Conservation (phyloP, 35 echinoderm and acorn worm species). For the Acanthaster planci region DNA sequence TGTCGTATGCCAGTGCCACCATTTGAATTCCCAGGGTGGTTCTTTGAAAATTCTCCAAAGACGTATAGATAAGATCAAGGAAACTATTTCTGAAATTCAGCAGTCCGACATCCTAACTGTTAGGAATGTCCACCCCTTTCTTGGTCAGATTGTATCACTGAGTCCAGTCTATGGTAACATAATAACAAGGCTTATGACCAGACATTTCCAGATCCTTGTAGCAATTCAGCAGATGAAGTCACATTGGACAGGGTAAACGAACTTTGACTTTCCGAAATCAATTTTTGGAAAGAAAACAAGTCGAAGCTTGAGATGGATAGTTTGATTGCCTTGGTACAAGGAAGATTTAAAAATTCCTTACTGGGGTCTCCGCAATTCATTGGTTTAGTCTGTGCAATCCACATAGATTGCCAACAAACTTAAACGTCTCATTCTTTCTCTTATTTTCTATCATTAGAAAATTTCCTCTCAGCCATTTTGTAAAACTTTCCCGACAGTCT, state of each 20-base stretch:
- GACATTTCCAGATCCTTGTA: neutral
- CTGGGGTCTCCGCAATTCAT: neutral
- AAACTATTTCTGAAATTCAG: slow-evolving; percentile 2
- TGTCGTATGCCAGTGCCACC: no score
- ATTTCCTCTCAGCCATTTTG: slow-evolving; percentile 5
- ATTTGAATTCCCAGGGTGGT: neutral
- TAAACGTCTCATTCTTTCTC: neutral
- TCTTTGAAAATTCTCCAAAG: neutral
- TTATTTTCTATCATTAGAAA: neutral
- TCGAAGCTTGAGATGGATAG: neutral
- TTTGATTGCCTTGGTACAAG: neutral
- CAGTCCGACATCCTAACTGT: neutral
- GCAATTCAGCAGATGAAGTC: neutral
- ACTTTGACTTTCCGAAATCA: neutral
- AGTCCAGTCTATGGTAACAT: neutral
- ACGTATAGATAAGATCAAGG: neutral
- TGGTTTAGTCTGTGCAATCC: slow-evolving; percentile 7
- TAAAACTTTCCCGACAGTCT: neutral
- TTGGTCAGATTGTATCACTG: neutral
- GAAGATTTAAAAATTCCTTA: neutral
- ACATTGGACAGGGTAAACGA: neutral
- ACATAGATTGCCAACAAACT: neutral
- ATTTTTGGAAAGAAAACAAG: neutral
- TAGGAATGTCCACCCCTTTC: neutral
- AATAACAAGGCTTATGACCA: neutral